Evolutionary conservation across 1,140 invertebrate genomes (phyloP).

Genomic region (Leptonema lineaticorne): DNA sequence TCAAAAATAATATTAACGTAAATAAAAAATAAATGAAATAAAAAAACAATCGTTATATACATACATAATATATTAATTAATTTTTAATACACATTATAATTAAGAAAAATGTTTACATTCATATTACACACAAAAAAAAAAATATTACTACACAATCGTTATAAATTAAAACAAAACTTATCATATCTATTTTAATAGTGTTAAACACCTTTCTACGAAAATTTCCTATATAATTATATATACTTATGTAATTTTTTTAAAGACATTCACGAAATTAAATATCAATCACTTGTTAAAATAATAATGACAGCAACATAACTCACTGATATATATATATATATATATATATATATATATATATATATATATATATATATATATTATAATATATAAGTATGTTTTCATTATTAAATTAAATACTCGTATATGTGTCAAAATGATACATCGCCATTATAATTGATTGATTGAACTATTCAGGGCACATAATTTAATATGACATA

Average conservation of each 20-base stretch:
- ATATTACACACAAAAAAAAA: neutral
- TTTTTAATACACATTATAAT: neutral
- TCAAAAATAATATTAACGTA: too few relatives aligned
- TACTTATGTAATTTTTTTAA: too few relatives aligned
- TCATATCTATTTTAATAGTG: neutral
- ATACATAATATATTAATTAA: neutral
- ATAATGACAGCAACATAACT: neutral
- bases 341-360: too few relatives aligned
- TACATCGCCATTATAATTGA: neutral
- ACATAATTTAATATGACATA: neutral
- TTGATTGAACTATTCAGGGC: conserved; percentile 22
- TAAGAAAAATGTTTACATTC: neutral
- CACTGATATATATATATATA: neutral
- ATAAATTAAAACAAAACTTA: conserved; percentile 10
- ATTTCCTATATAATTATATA: neutral
- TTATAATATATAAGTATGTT: neutral
- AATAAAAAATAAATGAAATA: too few relatives aligned
- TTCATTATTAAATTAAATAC: neutral
- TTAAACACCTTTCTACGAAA: conserved; percentile 5
- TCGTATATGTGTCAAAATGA: neutral
- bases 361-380: neutral
- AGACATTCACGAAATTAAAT: neutral
- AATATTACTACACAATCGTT: neutral
- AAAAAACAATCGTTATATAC: too few relatives aligned
- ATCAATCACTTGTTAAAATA: neutral